Conservation (phyloP, 2,797 vertebrate genomes). For the Micropoecilia bifurca region DNA sequence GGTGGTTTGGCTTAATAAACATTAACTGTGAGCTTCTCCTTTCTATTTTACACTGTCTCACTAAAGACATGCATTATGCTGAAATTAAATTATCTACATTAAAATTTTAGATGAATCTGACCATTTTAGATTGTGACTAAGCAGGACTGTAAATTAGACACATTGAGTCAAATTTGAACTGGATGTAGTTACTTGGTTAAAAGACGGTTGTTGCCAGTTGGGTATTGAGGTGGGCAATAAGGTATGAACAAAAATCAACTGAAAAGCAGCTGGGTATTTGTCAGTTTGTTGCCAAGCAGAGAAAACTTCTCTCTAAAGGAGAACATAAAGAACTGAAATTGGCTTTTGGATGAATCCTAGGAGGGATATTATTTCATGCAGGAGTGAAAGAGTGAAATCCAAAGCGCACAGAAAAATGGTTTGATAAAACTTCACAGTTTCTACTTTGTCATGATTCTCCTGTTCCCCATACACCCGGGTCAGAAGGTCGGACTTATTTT, state of each 20-base stretch:
- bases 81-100: not conserved
- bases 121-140: not conserved
- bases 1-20: slow-evolving; percentile 21
- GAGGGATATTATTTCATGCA: not conserved
- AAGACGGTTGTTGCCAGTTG: not conserved
- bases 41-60: not conserved
- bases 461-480: not conserved
- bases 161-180: not conserved
- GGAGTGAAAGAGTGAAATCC: not conserved
- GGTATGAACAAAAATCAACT: not conserved
- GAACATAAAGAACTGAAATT: not conserved
- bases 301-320: not conserved
- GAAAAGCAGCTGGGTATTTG: not conserved
- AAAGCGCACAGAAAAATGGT: not conserved
- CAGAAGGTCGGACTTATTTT: not conserved
- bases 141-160: not conserved
- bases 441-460: not conserved
- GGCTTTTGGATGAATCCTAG: not conserved
- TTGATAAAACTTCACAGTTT: not conserved
- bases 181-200: not conserved
- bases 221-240: not conserved
- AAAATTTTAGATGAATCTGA: not conserved
- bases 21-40: slow-evolving; percentile 3
- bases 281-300: not conserved
- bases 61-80: not conserved